phyloP scores from a whole-genome alignment of 2,113 vertebrate genomes.

The Cyphomyrus discorhynchus region DNA sequence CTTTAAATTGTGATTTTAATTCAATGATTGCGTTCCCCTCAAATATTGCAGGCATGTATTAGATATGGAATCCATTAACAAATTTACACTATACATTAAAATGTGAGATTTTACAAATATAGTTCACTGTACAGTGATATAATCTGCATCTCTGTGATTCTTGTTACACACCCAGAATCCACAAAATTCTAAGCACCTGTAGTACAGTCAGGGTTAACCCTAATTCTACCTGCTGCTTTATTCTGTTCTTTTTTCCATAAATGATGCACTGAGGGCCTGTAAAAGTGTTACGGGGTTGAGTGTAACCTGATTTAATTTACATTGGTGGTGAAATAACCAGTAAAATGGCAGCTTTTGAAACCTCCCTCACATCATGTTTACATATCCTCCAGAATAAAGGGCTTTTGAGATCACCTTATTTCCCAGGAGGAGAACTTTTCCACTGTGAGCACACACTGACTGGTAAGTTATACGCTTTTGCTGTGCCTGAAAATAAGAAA shows the following conservation, averaged over 20 bases:
- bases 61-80: background rate
- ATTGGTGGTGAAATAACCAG: background rate
- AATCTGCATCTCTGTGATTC: background rate
- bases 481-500: slow-evolving; percentile 6
- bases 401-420: slow-evolving; percentile 8
- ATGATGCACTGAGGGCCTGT: background rate
- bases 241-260: background rate
- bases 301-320: background rate
- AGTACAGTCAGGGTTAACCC: background rate
- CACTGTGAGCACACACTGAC: slow-evolving; percentile 22
- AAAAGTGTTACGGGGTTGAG: background rate
- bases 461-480: slow-evolving; percentile 17
- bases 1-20: background rate
- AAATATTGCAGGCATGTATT: background rate
- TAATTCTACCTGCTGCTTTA: background rate
- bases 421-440: slow-evolving; percentile 18
- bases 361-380: background rate
- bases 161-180: background rate
- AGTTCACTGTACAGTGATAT: background rate
- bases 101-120: background rate
- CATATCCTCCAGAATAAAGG: background rate
- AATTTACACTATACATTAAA: background rate
- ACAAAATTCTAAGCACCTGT: background rate
- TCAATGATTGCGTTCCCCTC: background rate
- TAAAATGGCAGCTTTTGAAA: background rate